These are phyloP conservation scores for Pristionchus entomophagus DNA, from an alignment of 2,888 invertebrate genomes.

Conservation along the genomic window DNA sequence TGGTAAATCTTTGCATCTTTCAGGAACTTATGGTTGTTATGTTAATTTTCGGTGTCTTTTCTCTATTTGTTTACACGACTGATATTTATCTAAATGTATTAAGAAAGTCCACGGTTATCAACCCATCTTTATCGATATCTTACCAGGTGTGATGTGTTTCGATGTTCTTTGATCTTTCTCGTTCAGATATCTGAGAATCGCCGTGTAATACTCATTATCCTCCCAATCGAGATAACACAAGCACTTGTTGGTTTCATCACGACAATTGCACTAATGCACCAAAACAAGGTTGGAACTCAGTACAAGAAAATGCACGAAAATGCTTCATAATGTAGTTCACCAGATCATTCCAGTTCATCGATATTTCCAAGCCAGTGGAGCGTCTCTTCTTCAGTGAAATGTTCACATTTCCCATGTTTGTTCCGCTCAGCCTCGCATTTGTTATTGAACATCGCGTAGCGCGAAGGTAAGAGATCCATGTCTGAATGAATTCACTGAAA, in stretches of 20 bases:
- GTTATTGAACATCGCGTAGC: not conserved
- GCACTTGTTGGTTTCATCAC: not conserved
- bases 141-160: not conserved
- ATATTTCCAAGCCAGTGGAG: not conserved
- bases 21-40: not conserved
- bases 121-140: not conserved
- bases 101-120: not conserved
- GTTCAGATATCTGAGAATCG: not conserved
- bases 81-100: slow-evolving; percentile 6
- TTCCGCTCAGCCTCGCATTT: not conserved
- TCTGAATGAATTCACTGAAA: too few species aligned
- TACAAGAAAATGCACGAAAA: too few species aligned
- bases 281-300: too few species aligned
- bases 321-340: too few species aligned
- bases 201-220: not conserved
- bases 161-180: not conserved
- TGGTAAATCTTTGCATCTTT: too few species aligned
- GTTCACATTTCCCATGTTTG: not conserved
- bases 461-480: not conserved
- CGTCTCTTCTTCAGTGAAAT: too few species aligned
- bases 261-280: not conserved
- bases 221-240: not conserved
- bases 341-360: not conserved
- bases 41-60: not conserved
- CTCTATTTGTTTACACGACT: not conserved